phyloP scores from a whole-genome alignment of 2,888 invertebrate species.

The Camponotus fellah region DNA sequence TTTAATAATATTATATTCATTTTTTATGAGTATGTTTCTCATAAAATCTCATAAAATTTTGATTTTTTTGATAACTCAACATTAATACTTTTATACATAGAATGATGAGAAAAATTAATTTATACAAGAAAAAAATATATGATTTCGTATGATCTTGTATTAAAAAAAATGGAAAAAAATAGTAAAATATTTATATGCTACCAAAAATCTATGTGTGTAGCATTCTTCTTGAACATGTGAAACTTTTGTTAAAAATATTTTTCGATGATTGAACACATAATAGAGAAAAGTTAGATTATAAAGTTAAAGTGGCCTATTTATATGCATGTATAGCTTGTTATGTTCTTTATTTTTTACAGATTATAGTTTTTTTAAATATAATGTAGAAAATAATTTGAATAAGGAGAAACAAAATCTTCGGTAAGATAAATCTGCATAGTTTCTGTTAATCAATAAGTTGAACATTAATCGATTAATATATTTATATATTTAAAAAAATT shows the following conservation, averaged over 20 bases:
- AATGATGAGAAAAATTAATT: background rate
- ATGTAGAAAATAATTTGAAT: constrained; percentile 1
- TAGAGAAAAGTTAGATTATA: too few relatives aligned
- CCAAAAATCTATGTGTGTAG: too few relatives aligned
- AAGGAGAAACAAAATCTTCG: background rate
- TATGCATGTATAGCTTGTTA: background rate
- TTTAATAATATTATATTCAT: background rate
- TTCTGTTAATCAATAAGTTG: background rate
- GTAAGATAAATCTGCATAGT: constrained; percentile 3
- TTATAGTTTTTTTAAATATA: background rate
- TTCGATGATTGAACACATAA: too few relatives aligned
- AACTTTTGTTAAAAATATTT: too few relatives aligned
- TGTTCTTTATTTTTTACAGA: background rate
- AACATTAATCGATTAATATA: constrained; percentile 22
- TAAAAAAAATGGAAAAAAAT: too few relatives aligned
- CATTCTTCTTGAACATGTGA: too few relatives aligned
- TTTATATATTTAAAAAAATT: background rate
- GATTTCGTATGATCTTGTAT: too few relatives aligned
- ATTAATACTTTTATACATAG: background rate
- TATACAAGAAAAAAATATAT: background rate
- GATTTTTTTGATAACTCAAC: background rate
- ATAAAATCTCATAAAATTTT: background rate
- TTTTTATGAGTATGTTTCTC: background rate
- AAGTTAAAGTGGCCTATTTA: too few relatives aligned
- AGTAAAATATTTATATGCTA: too few relatives aligned